A percentile compares a stretch with the other conserved stretches of the same genome.
These are phyloP conservation scores for Chymomyza amoena DNA, from an alignment of 2,888 invertebrate genomes.

Conservation along the genomic window DNA sequence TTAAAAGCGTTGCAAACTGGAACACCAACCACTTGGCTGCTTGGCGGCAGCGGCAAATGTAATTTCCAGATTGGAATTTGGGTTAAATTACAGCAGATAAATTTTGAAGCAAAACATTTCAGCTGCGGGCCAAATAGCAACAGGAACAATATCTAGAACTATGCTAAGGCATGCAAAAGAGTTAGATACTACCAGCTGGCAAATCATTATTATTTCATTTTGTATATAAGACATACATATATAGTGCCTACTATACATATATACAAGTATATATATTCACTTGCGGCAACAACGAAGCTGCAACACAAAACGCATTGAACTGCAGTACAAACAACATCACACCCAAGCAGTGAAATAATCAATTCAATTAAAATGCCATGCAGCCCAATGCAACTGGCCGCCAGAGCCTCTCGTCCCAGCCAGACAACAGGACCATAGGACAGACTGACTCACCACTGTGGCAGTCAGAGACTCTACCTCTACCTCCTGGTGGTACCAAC, in stretches of 20 bases:
- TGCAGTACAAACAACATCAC: constrained; percentile 60
- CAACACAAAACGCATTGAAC: not conserved
- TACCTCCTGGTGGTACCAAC: constrained; percentile 14
- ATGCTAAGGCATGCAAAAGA: constrained; percentile 20
- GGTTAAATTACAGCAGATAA: constrained; percentile 70
- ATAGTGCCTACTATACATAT: not conserved
- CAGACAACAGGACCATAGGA: constrained; percentile 16
- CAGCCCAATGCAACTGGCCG: constrained; percentile 38
- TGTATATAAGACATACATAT: not conserved
- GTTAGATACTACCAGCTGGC: constrained; percentile 9
- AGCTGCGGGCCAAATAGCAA: constrained; percentile 39
- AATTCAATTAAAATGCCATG: constrained; percentile 72
- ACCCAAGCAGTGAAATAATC: constrained; percentile 69
- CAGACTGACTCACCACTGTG: constrained; percentile 7
- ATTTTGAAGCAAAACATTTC: constrained; percentile 43
- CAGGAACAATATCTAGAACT: not conserved
- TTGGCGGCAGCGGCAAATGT: constrained; percentile 49
- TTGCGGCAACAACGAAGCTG: not conserved
- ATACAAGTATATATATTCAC: not conserved
- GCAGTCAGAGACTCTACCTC: not conserved
- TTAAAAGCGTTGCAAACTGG: not conserved
- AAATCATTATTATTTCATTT: constrained; percentile 58
- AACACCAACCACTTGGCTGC: not conserved
- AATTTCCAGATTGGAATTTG: constrained; percentile 67
- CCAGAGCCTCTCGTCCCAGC: not conserved